Conservation (phyloP, 1,140 invertebrate species). For the Zelostemma sp. region DNA sequence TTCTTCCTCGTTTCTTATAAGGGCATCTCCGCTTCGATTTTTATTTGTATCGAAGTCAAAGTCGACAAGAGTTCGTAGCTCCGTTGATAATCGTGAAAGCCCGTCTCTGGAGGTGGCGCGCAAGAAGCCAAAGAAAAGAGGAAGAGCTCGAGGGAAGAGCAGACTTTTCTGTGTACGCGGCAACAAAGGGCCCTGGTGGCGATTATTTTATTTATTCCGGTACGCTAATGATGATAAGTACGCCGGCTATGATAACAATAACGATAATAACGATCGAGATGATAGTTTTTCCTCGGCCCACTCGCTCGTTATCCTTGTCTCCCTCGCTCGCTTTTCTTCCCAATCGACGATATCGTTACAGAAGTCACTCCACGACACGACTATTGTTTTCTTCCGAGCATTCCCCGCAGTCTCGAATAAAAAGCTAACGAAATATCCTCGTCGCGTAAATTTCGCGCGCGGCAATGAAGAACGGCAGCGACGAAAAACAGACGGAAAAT, state of each 20-base stretch:
- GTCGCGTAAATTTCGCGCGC: neutral
- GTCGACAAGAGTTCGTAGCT: too few species aligned
- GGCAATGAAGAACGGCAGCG: conserved; percentile 11
- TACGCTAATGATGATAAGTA: conserved; percentile 57
- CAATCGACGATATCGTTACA: conserved; percentile 56
- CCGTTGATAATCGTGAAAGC: too few species aligned
- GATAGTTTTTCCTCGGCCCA: conserved; percentile 46
- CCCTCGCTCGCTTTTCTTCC: conserved; percentile 37
- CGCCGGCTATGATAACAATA: conserved; percentile 46
- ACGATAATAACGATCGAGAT: conserved; percentile 44
- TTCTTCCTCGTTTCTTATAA: too few species aligned
- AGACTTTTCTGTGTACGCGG: conserved; percentile 20
- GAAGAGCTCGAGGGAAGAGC: conserved; percentile 4
- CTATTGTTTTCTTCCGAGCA: conserved; percentile 45
- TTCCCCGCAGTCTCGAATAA: neutral
- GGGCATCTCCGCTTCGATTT: too few species aligned
- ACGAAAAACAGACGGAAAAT: too few species aligned
- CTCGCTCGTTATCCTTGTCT: conserved; percentile 39
- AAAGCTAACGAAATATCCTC: neutral
- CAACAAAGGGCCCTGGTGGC: conserved; percentile 42
- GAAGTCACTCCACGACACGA: conserved; percentile 47
- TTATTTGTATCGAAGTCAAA: too few species aligned
- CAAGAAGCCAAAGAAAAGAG: too few species aligned
- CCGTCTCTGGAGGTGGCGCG: too few species aligned
- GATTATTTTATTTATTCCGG: conserved; percentile 58